Conservation (phyloP, 2,113 vertebrate genomes). For the Labeo rohita region DNA sequence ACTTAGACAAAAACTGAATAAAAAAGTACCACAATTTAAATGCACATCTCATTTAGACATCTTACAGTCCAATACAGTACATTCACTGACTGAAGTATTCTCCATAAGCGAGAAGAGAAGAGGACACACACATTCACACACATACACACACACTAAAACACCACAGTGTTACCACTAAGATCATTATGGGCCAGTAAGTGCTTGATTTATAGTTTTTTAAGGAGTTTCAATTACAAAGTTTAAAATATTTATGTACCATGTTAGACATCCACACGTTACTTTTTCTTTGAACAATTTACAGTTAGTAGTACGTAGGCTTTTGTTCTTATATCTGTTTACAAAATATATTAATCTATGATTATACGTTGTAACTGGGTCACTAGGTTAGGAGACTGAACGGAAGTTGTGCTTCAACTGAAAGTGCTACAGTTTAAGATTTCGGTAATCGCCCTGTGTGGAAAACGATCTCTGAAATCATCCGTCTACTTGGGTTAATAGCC, state of each 20-base stretch:
- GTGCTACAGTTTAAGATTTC: conserved; percentile 69
- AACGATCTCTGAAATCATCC: background rate
- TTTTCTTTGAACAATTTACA: conserved; percentile 52
- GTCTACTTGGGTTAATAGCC: background rate
- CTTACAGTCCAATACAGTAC: conserved; percentile 63
- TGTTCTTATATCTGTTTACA: conserved; percentile 58
- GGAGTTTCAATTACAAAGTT: conserved; percentile 43
- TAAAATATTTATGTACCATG: conserved; percentile 62
- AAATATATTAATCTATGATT: conserved; percentile 52
- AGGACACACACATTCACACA: conserved; percentile 22
- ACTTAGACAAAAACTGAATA: conserved; percentile 59
- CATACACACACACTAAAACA: conserved; percentile 3
- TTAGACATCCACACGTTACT: conserved; percentile 57
- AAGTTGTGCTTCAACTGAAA: conserved; percentile 74
- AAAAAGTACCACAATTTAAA: conserved; percentile 63
- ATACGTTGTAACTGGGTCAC: conserved; percentile 48
- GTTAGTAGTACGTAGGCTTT: conserved; percentile 55
- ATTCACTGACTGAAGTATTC: conserved; percentile 58
- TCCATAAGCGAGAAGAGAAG: conserved; percentile 50
- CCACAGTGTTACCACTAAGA: conserved; percentile 32
- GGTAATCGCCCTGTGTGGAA: background rate
- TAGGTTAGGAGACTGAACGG: conserved; percentile 54
- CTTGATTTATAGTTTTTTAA: conserved; percentile 66
- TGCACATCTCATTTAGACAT: conserved; percentile 62
- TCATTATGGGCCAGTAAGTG: conserved; percentile 44